Base-by-base conservation (phyloP, 2,888 invertebrate species). In the Crioceris asparagi region DNA sequence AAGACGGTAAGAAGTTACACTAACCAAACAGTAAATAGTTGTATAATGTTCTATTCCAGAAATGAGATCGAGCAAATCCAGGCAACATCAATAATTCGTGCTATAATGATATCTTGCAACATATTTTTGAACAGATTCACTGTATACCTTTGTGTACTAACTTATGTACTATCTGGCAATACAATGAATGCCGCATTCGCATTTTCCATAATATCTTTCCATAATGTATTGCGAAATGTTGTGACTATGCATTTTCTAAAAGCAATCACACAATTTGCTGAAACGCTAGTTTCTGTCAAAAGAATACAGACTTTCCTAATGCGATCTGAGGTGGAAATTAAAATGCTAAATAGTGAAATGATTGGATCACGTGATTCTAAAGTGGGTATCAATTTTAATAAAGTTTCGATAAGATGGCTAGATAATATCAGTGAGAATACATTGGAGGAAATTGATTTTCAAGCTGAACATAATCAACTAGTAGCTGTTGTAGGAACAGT, bases 121-220 rank as follows among this genome's bases (percentile, higher is more conserved):
- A 79, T 90, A 29, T 87, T 86, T 56, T 83, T 88, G 0, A 83
- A 86, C 53, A 77, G 91, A 46, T 72, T 86, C 26, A 82, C 90
- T 1, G 69, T 90, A n/a, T 86, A 82, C 56, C 74, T 84, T 36
- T 85, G 86, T 2, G 72, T 92, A 31, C 67, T 85, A 19, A 72
- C 80, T 1, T 87, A 79, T 54, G 79, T 83, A 7, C 64, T 86
- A 1, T 64, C 76, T 41, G 83, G 80, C 17, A 53, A 66, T 39
- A 47, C 45, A 6, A 50, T 69, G 43, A 63, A 65, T 4, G 70
- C 77, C 0, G 75, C 77, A 36, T 75, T 77, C 54, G 79, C 80
- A 0, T 84, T 83, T 59, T 77, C 83, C 0, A 68, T 81, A 50
- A 79, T 83, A 5, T 80, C 82, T 49, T 25, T 25, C 12, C 12